Evolutionary conservation across 2,888 invertebrate genomes (phyloP), one percentile per base, ranked within the genome.

Genomic region (Deilephila porcellus): DNA sequence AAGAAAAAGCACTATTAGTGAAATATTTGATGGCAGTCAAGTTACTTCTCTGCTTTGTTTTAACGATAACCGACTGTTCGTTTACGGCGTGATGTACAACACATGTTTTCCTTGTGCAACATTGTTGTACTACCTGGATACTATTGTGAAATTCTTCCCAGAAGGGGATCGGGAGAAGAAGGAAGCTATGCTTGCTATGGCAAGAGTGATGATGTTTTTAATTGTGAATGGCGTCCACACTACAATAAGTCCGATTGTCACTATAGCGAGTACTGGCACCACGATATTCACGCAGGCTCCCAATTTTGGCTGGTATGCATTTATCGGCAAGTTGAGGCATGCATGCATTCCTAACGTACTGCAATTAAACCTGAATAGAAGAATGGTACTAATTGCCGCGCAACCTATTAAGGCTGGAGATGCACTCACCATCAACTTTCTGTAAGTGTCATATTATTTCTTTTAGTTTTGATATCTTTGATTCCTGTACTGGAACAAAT

Each of bases 251-350:
- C 67, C 45, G 25, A 25, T 25, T 25, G 25, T 67, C 7, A 25
- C 25, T 25, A 52, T 20, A 3, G 37, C 8, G 8, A 64, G 37
- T 11, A 37, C 8, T 1, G 64, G 32, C 19, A 37, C 64, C 2
- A 67, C 20, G 4, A 14, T 67, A 45, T 14, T 45, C 45, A 5
- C 62, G 17, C 45, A 67, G 2, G 45, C 45, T 25, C 4, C n/a
- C 14, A 67, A 52, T 17, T 20, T 25, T 52, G 52, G 25, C 52
- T 67, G 67, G 45, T 67, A 45, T 25, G 45, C 67, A 1, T 67
- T 67, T 5, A 45, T 67, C 1, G 67, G 67, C 4, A 67, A 67
- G 17, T 14, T 67, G 45, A 45, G 67, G 25, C 67, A 67, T 52
- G 45, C 45, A 2, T 67, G 67, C 25, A 14, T 67, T 5, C 67